Conservation (phyloP, 2,888 invertebrate species). For the Tillus elongatus region DNA sequence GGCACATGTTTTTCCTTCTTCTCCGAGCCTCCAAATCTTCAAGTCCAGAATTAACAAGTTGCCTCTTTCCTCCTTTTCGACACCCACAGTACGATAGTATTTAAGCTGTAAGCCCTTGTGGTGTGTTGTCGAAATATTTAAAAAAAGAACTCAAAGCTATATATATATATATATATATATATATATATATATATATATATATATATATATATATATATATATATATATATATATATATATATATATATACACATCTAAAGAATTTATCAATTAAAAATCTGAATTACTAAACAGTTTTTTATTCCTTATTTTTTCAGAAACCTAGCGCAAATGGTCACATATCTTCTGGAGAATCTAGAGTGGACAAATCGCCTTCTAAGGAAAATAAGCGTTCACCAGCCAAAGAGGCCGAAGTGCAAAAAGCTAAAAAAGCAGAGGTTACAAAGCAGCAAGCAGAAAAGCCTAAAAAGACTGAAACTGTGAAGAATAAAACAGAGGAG, state of each 20-base stretch:
- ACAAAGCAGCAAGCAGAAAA: conserved; percentile 43
- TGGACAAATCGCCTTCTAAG: conserved; percentile 49
- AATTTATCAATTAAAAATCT: too few species aligned
- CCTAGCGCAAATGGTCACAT: conserved; percentile 54
- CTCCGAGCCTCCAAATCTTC: too few species aligned
- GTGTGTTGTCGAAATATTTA: too few species aligned
- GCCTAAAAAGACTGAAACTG: conserved; percentile 38
- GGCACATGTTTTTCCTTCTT: too few species aligned
- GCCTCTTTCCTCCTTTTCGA: too few species aligned
- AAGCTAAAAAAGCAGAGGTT: conserved; percentile 41
- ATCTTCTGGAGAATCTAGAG: conserved; percentile 47
- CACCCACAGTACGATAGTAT: too few species aligned
- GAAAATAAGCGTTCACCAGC: conserved; percentile 43
- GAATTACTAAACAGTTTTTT: too few species aligned
- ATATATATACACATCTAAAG: conserved; percentile 3
- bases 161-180: background rate
- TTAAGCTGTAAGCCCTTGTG: too few species aligned
- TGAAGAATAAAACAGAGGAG: conserved; percentile 30
- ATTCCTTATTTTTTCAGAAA: conserved; percentile 45
- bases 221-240: conserved; percentile 5
- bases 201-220: conserved; percentile 5
- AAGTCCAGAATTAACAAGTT: too few species aligned
- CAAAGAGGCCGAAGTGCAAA: conserved; percentile 44
- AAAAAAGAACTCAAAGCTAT: too few species aligned
- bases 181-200: conserved; percentile 5